Evolutionary conservation across 2,888 invertebrate genomes (phyloP).

Genomic region (Lumbricus terrestris): DNA sequence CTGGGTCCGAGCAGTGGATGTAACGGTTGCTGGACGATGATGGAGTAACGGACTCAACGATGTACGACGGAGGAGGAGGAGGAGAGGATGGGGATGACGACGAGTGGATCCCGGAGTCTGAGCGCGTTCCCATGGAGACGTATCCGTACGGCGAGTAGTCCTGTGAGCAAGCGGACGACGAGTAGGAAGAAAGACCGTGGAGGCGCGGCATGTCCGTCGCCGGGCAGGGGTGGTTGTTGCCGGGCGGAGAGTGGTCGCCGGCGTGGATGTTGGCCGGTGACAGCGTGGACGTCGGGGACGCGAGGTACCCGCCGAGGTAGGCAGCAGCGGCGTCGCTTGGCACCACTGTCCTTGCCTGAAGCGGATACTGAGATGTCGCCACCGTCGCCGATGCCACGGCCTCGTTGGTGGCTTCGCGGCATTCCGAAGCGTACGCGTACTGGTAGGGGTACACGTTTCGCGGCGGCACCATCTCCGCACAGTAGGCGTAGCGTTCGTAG

Average conservation of each 20-base stretch:
- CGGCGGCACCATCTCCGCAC: not conserved
- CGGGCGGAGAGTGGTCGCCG: not conserved
- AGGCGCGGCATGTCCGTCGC: not conserved
- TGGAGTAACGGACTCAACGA: not conserved
- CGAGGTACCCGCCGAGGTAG: not conserved
- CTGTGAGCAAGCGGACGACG: not conserved
- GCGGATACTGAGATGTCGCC: not conserved
- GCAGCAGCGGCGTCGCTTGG: not conserved
- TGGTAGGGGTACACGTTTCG: not conserved
- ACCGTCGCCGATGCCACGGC: too few relatives aligned
- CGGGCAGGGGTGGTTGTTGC: not conserved
- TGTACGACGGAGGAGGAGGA: slow-evolving; percentile 18
- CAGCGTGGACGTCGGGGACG: not conserved
- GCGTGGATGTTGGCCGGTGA: not conserved
- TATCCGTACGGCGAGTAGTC: not conserved
- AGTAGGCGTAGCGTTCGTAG: slow-evolving; percentile 12
- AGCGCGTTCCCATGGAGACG: not conserved
- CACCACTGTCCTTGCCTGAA: not conserved
- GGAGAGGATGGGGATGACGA: slow-evolving; percentile 21
- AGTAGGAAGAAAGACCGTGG: not conserved
- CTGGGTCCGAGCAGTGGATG: not conserved
- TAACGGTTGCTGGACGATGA: not conserved
- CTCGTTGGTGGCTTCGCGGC: not conserved
- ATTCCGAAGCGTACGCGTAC: not conserved
- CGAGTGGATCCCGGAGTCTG: slow-evolving; percentile 13